Evolutionary conservation across 30 jellyfish, hydroid and myxozoan genomes (phyloP), one percentile per base, ranked within the genome.

Genomic region (Turritopsis dohrnii): DNA sequence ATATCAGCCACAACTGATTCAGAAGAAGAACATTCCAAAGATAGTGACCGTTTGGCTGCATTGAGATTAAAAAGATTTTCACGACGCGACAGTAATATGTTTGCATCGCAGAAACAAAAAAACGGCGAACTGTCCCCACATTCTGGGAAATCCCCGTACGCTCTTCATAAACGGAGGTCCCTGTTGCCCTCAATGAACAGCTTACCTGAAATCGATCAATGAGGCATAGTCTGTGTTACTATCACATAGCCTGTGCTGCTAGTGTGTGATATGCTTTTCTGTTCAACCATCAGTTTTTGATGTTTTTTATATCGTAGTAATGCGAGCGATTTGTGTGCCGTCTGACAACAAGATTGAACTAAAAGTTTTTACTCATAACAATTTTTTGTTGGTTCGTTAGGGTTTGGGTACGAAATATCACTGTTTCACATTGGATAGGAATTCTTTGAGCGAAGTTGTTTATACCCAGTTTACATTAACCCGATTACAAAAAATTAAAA

Each of bases 91-190:
- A 91, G 97, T 83, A 83, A 84, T 25, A 60, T 91, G 75, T 91
- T 91, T 52, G 96, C 92, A 1, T 90, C 86, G 7, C 69, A 72
- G 1, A 52, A 60, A 1, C 69, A 72, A 9, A 52, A 60, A 0
- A 81, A 74, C 8, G 41, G 74, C n/a, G 71, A 69, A 18, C 25
- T 84, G 26, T 52, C 88, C 8, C 87, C 83, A 28, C 81, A 86
- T 28, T 16, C 81, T 7, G 88, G 85, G 75, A 81, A 74, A n/a
- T 21, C 26, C 18, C 52, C 24, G 5, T 85, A 85, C 72, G 97
- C 97, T 23, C 54, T 86, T 85, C 90, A 84, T 54, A 91, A 91
- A 66, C 80, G 97, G 66, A 80, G 96, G 26, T 91, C 97, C 19
- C 79, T 91, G 76, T 75, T 91, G 53, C 97, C 97, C 17, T n/a